Conservation (phyloP, 2,797 vertebrate genomes). For the Crax fasciolata region DNA sequence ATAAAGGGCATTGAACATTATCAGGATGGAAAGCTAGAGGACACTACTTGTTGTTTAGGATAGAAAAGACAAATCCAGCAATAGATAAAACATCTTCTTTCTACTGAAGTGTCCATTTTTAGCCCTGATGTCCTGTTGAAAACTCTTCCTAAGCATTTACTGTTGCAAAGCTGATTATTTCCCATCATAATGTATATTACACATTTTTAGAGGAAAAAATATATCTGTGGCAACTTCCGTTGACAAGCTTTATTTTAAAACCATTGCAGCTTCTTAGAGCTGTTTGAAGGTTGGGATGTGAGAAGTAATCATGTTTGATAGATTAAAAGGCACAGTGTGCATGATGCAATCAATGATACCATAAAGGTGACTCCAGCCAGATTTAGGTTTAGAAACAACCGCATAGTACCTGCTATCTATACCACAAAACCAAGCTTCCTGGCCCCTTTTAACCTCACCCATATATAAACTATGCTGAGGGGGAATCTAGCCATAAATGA, state of each 20-base stretch:
- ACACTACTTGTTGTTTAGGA: background rate
- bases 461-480: background rate
- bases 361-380: background rate
- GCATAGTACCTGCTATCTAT: background rate
- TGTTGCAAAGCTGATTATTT: background rate
- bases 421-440: slow-evolving; percentile 25
- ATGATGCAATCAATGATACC: background rate
- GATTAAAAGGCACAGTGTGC: background rate
- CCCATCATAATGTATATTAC: background rate
- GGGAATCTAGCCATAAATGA: background rate
- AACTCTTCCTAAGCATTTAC: background rate
- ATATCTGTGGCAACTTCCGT: background rate
- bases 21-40: background rate
- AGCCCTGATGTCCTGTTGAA: background rate
- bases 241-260: slow-evolving; percentile 5
- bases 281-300: background rate
- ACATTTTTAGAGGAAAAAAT: background rate
- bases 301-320: background rate
- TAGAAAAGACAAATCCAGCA: background rate
- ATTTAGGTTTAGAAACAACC: slow-evolving; percentile 34
- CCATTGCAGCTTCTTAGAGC: background rate
- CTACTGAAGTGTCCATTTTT: background rate
- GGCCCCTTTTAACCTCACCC: background rate
- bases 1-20: background rate
- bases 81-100: background rate